phyloP scores from a whole-genome alignment of 2,888 invertebrate species.

The Metellina segmentata region DNA sequence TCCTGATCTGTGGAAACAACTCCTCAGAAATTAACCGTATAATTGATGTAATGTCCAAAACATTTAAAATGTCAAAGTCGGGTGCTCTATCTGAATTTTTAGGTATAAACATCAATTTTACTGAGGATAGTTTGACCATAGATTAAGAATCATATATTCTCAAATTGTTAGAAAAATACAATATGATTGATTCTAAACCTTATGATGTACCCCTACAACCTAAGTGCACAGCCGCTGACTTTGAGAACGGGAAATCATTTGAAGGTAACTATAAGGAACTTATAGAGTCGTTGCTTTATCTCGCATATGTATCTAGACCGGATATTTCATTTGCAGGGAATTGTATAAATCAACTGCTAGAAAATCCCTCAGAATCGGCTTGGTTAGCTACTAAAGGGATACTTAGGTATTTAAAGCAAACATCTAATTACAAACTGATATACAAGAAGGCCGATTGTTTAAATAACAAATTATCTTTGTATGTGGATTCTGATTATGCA shows the following conservation, averaged over 20 bases:
- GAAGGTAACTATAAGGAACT: neutral
- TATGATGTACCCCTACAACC: neutral
- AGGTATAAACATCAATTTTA: constrained; percentile 14
- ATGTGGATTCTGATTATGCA: too few species aligned
- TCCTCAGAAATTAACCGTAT: neutral
- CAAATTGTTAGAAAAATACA: neutral
- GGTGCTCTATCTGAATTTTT: neutral
- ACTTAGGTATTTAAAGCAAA: neutral
- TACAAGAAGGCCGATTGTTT: neutral
- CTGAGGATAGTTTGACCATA: neutral
- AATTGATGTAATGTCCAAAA: neutral
- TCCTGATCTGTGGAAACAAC: neutral
- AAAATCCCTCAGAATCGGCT: constrained; percentile 23
- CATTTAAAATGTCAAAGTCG: neutral
- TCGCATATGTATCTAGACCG: neutral
- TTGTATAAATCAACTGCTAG: constrained; percentile 17
- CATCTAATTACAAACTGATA: neutral
- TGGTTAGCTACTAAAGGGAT: neutral
- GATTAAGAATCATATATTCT: constrained; percentile 10
- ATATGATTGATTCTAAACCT: neutral
- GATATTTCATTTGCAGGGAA: constrained; percentile 21
- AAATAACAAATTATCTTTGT: too few species aligned
- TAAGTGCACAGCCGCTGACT: neutral
- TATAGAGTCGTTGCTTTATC: constrained; percentile 8
- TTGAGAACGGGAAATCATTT: neutral